Conservation (phyloP, 2,888 invertebrate genomes). For the Vandiemenella viatica region DNA sequence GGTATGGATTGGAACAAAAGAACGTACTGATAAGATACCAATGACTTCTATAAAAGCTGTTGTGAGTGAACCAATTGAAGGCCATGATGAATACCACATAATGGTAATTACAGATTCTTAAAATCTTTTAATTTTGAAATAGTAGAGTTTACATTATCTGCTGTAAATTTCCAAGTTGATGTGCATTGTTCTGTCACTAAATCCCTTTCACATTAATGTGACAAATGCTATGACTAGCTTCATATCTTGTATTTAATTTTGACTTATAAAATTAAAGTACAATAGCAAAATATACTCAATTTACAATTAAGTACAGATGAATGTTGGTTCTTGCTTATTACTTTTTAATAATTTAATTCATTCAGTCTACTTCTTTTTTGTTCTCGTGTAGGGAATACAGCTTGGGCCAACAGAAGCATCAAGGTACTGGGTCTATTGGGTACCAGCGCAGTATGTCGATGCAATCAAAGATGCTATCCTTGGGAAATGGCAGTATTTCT, state of each 20-base stretch:
- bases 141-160: background rate
- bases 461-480: constrained; percentile 82
- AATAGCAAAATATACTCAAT: background rate
- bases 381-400: constrained; percentile 55
- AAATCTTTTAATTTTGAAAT: background rate
- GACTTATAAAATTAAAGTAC: background rate
- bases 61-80: constrained; percentile 66
- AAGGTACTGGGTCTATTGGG: constrained; percentile 88
- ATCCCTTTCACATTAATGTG: background rate
- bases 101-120: constrained; percentile 46
- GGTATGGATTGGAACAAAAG: constrained; percentile 84
- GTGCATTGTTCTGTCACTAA: no score
- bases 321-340: background rate
- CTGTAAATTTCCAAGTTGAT: no score
- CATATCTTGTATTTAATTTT: no score
- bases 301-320: background rate
- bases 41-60: constrained; percentile 80
- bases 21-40: constrained; percentile 78
- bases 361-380: background rate
- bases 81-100: constrained; percentile 80
- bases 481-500: constrained; percentile 52
- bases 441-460: constrained; percentile 77
- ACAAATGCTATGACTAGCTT: background rate
- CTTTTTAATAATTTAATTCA: background rate
- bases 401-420: constrained; percentile 84